Evolutionary conservation across 2,113 vertebrate species (phyloP).

Genomic region (Heterotis niloticus): DNA sequence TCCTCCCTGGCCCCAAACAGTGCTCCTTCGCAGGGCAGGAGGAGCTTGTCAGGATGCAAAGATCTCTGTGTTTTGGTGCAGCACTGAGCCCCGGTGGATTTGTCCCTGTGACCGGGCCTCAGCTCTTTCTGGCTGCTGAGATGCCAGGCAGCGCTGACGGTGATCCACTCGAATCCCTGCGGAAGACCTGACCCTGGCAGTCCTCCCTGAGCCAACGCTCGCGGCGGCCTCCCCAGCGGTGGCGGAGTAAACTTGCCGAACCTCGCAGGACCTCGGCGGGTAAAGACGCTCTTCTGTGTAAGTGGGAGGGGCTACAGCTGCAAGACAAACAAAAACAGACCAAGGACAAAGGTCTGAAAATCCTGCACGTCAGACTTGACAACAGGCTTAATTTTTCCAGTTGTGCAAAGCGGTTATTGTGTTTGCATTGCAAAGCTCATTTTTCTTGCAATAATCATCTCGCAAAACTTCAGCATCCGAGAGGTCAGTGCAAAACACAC

Average conservation of each 20-base stretch:
- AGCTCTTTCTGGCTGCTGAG: slow-evolving; percentile 49
- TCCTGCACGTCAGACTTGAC: slow-evolving; percentile 49
- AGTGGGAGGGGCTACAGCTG: slow-evolving; percentile 60
- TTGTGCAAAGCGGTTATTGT: slow-evolving; percentile 59
- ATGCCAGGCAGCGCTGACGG: slow-evolving; percentile 63
- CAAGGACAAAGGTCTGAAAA: slow-evolving; percentile 51
- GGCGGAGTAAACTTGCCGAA: slow-evolving; percentile 64
- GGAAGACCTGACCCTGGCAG: slow-evolving; percentile 59
- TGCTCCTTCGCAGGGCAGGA: slow-evolving; percentile 48
- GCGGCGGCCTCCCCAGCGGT: slow-evolving; percentile 55
- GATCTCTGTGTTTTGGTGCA: slow-evolving; percentile 52
- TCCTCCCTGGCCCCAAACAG: slow-evolving; percentile 57
- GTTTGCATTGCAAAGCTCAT: slow-evolving; percentile 52
- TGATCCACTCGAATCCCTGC: slow-evolving; percentile 44
- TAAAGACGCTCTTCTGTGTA: slow-evolving; percentile 60
- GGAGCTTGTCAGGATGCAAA: slow-evolving; percentile 54
- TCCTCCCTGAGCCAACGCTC: slow-evolving; percentile 44
- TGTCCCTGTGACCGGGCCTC: slow-evolving; percentile 54
- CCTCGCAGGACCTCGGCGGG: slow-evolving; percentile 61
- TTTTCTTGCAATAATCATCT: slow-evolving; percentile 53
- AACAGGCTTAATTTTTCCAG: slow-evolving; percentile 2
- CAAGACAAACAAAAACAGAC: slow-evolving; percentile 65
- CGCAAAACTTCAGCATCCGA: slow-evolving; percentile 52
- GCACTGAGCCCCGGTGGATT: slow-evolving; percentile 55
- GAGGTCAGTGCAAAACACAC: slow-evolving; percentile 57